Evolutionary conservation across 2,888 invertebrate species (phyloP), one percentile per base, ranked within the genome.

Genomic region (Ecliptopera silaceata): DNA sequence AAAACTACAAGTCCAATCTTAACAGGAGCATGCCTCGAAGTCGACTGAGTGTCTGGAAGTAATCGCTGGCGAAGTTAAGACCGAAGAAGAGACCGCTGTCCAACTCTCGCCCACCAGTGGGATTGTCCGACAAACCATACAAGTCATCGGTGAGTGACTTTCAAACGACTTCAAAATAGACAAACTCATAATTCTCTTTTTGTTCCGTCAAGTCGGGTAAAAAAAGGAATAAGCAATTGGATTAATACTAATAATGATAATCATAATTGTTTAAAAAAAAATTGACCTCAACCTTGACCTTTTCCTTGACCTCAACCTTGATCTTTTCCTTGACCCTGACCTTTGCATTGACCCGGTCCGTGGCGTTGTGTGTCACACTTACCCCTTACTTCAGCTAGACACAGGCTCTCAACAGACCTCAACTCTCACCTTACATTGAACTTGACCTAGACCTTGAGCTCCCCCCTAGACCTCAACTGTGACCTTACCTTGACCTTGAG

Each of bases 101-200:
- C 81, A 81, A 32, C 67, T 90, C n/a, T 90, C 90, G 4, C 90
- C 90, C 39, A 86, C 86, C 1, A 88, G 87, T 60, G 90, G 89
- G 1, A 72, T 86, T 0, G 84, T 90, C 1, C 74, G 79, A 2
- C 77, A 80, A 5, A 70, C 75, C 2, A 72, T 75, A 8, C 71
- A 72, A 46, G 65, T 75, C 26, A 63, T 72, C 2, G 80, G 85
- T 83, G 15, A 70, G 77, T n/a, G 8, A 20, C 2, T 10, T 43
- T n/a, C n/a, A n/a, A n/a, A n/a, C n/a, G n/a, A n/a, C n/a, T n/a
- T n/a, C n/a, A n/a, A n/a, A n/a, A n/a, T n/a, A n/a, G n/a, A n/a
- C n/a, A n/a, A n/a, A n/a, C n/a, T n/a, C n/a, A n/a, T n/a, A n/a
- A n/a, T n/a, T n/a, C n/a, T n/a, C n/a, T n/a, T n/a, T n/a, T n/a